A percentile compares a stretch with the other conserved stretches of the same genome.
Conservation (phyloP, 2,888 invertebrate genomes). For the Mesochorus sp. region DNA sequence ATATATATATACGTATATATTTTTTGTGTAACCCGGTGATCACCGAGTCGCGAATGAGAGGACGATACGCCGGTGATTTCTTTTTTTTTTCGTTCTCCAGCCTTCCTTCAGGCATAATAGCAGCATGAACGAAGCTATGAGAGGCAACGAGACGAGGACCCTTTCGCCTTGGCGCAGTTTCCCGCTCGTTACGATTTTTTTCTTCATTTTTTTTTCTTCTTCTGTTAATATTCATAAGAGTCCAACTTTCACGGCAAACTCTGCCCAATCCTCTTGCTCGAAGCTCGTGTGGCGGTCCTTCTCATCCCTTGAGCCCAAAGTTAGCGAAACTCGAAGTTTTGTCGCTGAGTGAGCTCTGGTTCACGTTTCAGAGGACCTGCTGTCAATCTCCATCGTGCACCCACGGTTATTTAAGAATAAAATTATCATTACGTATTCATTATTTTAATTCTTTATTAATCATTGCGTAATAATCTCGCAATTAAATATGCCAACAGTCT, state of each 20-base stretch:
- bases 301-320: background rate
- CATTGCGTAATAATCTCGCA: background rate
- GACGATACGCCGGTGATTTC: conserved; percentile 17
- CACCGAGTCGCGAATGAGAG: conserved; percentile 20
- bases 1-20: background rate
- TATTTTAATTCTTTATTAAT: background rate
- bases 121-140: conserved; percentile 8
- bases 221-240: conserved; percentile 65
- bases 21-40: background rate
- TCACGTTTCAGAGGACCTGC: background rate
- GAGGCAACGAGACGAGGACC: conserved; percentile 11
- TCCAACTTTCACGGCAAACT: conserved; percentile 33
- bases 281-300: background rate
- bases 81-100: conserved; percentile 6
- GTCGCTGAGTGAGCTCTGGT: background rate
- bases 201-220: background rate
- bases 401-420: background rate
- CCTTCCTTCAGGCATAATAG: conserved; percentile 11
- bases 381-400: background rate
- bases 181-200: conserved; percentile 14
- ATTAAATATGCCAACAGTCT: too few species aligned
- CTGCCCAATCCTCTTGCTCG: background rate
- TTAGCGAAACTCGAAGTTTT: background rate
- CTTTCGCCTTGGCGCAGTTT: conserved; percentile 25
- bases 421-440: background rate